Base-by-base conservation (phyloP, 1,140 invertebrate species). In the Penaeus vannamei region DNA sequence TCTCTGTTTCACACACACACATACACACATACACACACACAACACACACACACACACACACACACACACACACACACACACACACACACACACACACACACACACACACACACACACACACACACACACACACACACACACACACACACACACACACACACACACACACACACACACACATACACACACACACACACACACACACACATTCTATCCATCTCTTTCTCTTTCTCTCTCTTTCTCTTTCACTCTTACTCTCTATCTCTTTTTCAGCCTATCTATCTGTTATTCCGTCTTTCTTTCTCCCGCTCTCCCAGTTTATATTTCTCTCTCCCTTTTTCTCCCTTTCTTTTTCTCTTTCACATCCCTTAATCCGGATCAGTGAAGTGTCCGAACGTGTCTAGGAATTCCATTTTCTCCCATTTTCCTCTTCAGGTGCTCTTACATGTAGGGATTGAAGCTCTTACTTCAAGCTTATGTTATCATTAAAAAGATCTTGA, bases 301-400 rank as follows among this genome's bases (percentile, higher is more conserved):
- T 12, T 29, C 26, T 69, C 64, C 0, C 23, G 5, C 26, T 69
- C 26, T 2, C 3, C 3, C 22, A 7, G 4, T 4, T 12, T 69
- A 3, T n/a, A 3, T 2, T 7, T 26, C 66, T 72, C 32, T 72
- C 66, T 72, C 32, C 19, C 32, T 72, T 0, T 26, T 8, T 19
- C 32, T 72, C 66, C 10, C n/a, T 26, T 2, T 23, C 32, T 72
- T 20, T 72, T 19, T 72, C 81, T 59, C 60, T 61, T 61, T 60
- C 61, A 53, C 29, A 36, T 36, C 60, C 62, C 82, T 62, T 62
- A 36, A 53, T 84, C 82, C 36, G 32, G 32, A 53, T 84, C 82
- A 26, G 32, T 61, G 46, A 32, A 53, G n/a, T 62, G 32, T 36
- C 29, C 82, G n/a, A 32, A 29, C 81, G 46, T 59, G 19, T 61